Conservation (phyloP, 2,888 invertebrate species). For the Platycnemis pennipes region DNA sequence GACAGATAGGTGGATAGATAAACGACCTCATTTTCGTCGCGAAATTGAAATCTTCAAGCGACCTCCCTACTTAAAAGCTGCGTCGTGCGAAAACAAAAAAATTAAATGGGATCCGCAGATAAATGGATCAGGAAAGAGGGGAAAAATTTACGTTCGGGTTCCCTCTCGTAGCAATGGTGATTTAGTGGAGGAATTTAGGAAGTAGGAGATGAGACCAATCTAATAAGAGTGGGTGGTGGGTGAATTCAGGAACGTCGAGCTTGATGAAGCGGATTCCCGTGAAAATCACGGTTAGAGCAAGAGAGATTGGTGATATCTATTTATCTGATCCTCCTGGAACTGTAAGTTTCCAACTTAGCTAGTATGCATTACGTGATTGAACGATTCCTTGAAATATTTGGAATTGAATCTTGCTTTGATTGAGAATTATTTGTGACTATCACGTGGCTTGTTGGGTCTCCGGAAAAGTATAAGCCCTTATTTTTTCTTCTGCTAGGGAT, state of each 20-base stretch:
- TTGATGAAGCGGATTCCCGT: not conserved
- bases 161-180: not conserved
- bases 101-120: not conserved
- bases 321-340: no score
- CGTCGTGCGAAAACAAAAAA: not conserved
- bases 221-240: not conserved
- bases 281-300: not conserved
- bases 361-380: no score
- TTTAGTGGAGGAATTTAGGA: not conserved
- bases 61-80: not conserved
- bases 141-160: not conserved
- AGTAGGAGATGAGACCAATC: not conserved
- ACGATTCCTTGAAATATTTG: no score
- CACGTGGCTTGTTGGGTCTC: no score
- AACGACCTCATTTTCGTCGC: conserved; percentile 18
- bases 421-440: no score
- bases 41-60: conserved; percentile 14
- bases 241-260: not conserved
- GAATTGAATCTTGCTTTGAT: no score
- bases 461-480: no score
- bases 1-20: conserved; percentile 27
- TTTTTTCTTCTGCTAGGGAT: no score
- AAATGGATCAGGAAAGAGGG: not conserved
- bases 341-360: no score
- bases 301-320: no score